Conservation (phyloP, 2,113 vertebrate genomes). For the Capreolus pygargus region DNA sequence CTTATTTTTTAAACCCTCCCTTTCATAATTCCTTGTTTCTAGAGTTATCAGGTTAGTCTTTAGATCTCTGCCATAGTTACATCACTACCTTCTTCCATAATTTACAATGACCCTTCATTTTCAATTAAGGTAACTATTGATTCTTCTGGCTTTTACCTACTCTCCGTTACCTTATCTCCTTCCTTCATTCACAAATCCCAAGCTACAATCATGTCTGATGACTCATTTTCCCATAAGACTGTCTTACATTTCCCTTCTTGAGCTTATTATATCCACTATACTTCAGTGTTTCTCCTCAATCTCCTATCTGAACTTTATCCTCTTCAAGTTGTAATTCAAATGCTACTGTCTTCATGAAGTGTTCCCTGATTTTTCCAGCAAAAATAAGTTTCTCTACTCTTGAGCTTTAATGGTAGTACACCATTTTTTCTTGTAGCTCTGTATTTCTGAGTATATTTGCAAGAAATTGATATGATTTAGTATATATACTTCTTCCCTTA, state of each 20-base stretch:
- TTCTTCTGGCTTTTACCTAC: background rate
- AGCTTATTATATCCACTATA: background rate
- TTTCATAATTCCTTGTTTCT: background rate
- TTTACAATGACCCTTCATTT: background rate
- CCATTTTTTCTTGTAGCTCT: background rate
- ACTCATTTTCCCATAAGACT: background rate
- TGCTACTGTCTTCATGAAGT: background rate
- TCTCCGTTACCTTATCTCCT: background rate
- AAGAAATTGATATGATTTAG: background rate
- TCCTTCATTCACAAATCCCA: background rate
- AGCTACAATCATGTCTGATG: background rate
- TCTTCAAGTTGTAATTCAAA: background rate
- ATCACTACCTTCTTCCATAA: background rate
- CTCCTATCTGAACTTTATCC: background rate
- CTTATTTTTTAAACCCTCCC: background rate
- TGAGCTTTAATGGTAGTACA: background rate
- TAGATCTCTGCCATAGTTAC: background rate
- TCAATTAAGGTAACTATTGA: background rate
- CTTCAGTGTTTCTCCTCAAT: background rate
- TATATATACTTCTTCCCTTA: background rate
- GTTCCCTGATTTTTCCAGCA: background rate
- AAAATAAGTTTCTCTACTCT: background rate
- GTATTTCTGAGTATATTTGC: constrained; percentile 11
- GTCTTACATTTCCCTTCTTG: background rate
- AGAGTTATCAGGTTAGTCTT: background rate